Base-by-base conservation (phyloP, 2,797 vertebrate genomes). In the Dermochelys coriacea region DNA sequence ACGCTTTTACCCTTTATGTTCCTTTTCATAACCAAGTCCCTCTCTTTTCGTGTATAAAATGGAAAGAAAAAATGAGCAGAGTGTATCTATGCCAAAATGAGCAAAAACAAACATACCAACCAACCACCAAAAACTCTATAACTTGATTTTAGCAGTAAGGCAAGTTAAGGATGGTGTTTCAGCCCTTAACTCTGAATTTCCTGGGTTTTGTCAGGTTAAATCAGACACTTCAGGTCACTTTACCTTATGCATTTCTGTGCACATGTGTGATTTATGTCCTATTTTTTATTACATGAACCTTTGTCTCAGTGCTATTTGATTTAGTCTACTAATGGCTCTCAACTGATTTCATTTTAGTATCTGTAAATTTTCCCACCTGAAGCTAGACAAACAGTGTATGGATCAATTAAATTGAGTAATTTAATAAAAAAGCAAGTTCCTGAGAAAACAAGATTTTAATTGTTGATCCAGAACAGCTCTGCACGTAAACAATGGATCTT, bases 301-400 rank as follows among this genome's bases (percentile, higher is more conserved):
- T 97, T 97, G 93, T 96, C 90, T 96, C 57, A 5, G 41, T 9
- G 19, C 85, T 78, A 23, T 92, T 97, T 93, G 91, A 92, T 95
- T 95, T 75, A 80, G 84, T 4, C 74, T 84, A 16, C 95, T 91
- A 89, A 93, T 1, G 49, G 84, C 59, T 80, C 91, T 95, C 93
- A 52, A 88, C 80, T 95, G 96, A 96, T 94, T 96, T 96, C 54
- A 82, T 94, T 97, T 95, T 95, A 96, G 86, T 83, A 93, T 94
- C 94, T 95, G 93, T 85, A 91, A 95, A 95, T 94, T 97, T 96
- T 89, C 91, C 47, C 85, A 85, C 64, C 41, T 57, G 71, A 23
- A 90, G 31, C 68, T 15, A 10, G 80, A 79, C 81, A 68, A 87
- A 88, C 0, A 47, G 49, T 1, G 2, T 25, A 25, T 50, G 85